A percentile compares a stretch with the other conserved stretches of the same genome.
Evolutionary conservation across 2,113 vertebrate species (phyloP).

Genomic region (Genyomyrus donnyi): DNA sequence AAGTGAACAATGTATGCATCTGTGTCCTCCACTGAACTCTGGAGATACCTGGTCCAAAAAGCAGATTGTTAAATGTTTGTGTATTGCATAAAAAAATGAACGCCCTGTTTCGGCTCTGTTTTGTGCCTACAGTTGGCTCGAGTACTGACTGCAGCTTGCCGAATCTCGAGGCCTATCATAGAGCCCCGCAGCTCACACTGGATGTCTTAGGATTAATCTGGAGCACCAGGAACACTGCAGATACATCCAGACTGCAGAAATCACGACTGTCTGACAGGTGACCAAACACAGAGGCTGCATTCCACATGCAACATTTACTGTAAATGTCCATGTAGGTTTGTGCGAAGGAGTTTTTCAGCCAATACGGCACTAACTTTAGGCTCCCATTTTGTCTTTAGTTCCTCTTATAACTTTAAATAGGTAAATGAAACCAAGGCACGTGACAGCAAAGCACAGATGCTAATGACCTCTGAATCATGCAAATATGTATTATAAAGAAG

Average conservation of each 20-base stretch:
- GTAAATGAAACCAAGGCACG: neutral
- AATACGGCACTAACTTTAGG: neutral
- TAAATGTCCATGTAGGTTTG: neutral
- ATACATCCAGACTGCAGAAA: neutral
- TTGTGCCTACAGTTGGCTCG: neutral
- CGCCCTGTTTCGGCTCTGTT: neutral
- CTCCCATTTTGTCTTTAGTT: neutral
- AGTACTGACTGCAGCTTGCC: neutral
- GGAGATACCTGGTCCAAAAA: neutral
- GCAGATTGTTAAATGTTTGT: neutral
- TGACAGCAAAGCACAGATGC: neutral
- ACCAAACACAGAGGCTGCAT: neutral
- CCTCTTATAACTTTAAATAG: neutral
- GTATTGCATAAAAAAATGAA: neutral
- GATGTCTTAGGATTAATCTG: neutral
- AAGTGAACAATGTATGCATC: neutral
- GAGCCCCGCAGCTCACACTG: neutral
- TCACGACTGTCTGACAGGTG: neutral
- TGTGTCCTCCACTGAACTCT: neutral
- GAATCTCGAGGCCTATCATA: neutral
- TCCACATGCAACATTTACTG: neutral
- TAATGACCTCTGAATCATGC: neutral
- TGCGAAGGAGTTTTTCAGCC: neutral
- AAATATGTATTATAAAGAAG: neutral
- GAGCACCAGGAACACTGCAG: neutral